phyloP scores from a whole-genome alignment of 2,113 vertebrate genomes.

The Burhinus bistriatus region DNA sequence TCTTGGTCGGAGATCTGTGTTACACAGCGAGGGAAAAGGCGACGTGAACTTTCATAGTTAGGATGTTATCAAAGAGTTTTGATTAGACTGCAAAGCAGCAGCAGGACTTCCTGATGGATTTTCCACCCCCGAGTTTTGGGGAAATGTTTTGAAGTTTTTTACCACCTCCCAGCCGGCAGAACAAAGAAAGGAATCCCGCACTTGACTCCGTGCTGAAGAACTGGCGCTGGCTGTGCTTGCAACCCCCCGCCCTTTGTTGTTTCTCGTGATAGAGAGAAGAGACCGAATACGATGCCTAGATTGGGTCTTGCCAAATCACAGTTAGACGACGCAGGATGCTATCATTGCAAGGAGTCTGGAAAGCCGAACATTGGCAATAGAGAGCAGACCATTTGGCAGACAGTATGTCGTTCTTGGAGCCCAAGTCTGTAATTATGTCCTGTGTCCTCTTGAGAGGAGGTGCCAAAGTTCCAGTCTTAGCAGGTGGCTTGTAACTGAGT shows the following conservation, averaged over 20 bases:
- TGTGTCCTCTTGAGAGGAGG: not conserved
- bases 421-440: not conserved
- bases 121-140: not conserved
- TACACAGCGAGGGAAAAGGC: not conserved
- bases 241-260: not conserved
- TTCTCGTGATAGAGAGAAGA: not conserved
- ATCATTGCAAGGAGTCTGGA: not conserved
- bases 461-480: constrained; percentile 35
- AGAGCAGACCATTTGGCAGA: constrained; percentile 27
- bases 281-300: not conserved
- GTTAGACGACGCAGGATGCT: not conserved
- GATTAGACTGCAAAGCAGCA: not conserved
- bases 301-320: not conserved
- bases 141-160: not conserved
- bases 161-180: not conserved
- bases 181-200: constrained; percentile 5
- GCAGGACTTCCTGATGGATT: not conserved
- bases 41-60: not conserved
- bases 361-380: not conserved
- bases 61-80: not conserved
- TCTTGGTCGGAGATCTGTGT: not conserved
- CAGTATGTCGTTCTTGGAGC: constrained; percentile 18
- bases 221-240: not conserved
- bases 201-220: not conserved
- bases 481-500: constrained; percentile 18